Base-by-base conservation (phyloP, 2,888 invertebrate species). In the Apotomis turbidana region DNA sequence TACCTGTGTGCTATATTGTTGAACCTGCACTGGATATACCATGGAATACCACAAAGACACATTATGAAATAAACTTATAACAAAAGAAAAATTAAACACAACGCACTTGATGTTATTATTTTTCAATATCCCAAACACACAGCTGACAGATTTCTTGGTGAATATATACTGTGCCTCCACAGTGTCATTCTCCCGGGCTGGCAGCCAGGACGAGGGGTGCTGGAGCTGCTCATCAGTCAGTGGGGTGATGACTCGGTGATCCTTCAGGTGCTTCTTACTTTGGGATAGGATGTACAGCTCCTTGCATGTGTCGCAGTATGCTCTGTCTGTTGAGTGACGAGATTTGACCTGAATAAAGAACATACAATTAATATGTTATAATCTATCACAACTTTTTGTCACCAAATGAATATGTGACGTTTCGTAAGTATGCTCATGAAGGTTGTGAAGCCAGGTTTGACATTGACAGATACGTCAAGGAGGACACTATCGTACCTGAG, bases 91-190 rank as follows among this genome's bases (percentile, higher is more conserved):
- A 5, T 41, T 41, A 41, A 6, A 41, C 5, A 6, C 0, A 41
- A 78, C 82, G 78, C 84, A 95, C 96, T 87, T 94, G 38, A 95
- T 95, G 72, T 94, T 93, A 76, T 96, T 93, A 74, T 94, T 89
- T 44, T 89, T 85, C 38, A 97, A 89, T 78, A 96, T 95, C 27
- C 94, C 92, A 10, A 95, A 83, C 13, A 98, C 94, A 75, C 96
- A 95, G 10, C 93, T 81, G 4, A 96, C 93, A 41, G 97, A 94
- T 75, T 95, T 94, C 75, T 95, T 93, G 2, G 96, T 95, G 87
- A 98, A 98, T 78, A 98, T 95, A 86, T 97, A 98, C 86, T 98
- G 98, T 0, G 98, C 98, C 88, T 98, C 97, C 38, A 95, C 96
- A 77, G 97, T 96, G 64, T 97, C 95, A 88, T 97, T 95, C 60